Conservation (phyloP, 2,113 vertebrate genomes). For the Hucho hucho region DNA sequence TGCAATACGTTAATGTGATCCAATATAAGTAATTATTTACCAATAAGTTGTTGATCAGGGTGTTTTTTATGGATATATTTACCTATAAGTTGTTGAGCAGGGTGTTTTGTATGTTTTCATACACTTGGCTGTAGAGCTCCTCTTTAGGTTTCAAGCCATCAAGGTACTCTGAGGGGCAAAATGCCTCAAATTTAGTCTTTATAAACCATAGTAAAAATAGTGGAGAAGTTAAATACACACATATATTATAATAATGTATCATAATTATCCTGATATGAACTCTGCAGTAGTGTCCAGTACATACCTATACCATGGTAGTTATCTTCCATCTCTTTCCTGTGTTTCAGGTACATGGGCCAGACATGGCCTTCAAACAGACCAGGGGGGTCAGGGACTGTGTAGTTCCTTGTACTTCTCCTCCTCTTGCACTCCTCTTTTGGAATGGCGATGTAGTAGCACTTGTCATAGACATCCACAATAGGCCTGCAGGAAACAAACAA, state of each 20-base stretch:
- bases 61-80: conserved; percentile 69
- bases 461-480: conserved; percentile 83
- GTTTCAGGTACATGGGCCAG: conserved; percentile 83
- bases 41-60: conserved; percentile 80
- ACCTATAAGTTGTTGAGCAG: conserved; percentile 82
- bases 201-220: not conserved
- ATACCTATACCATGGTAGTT: conserved; percentile 64
- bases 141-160: conserved; percentile 76
- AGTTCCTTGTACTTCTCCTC: conserved; percentile 82
- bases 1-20: not conserved
- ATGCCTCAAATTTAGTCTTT: not conserved
- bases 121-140: conserved; percentile 73
- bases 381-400: conserved; percentile 79
- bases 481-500: conserved; percentile 72
- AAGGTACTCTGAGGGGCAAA: conserved; percentile 66
- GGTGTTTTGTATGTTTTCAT: conserved; percentile 77
- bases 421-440: conserved; percentile 92
- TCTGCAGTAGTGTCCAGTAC: not conserved
- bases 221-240: not conserved
- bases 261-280: no score
- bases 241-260: not conserved
- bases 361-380: conserved; percentile 82
- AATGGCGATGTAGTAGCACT: conserved; percentile 88
- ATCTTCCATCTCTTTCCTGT: conserved; percentile 73
- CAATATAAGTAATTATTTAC: conserved; percentile 55